These are phyloP conservation scores for Phlogophora meticulosa DNA, from an alignment of 2,888 invertebrate species.

Conservation along the genomic window DNA sequence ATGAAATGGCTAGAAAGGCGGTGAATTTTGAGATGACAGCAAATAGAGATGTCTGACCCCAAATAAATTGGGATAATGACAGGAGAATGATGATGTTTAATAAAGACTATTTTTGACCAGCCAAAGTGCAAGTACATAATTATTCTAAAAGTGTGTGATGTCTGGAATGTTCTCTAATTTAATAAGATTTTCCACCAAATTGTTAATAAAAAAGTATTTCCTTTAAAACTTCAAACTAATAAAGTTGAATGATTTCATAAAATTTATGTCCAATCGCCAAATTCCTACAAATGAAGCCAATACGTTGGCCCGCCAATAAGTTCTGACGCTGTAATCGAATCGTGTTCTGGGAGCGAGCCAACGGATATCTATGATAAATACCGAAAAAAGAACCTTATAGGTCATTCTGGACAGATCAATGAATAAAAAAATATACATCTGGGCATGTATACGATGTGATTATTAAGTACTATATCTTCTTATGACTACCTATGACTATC, in stretches of 20 bases:
- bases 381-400: constrained; percentile 42
- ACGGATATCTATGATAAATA: constrained; percentile 66
- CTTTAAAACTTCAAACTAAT: constrained; percentile 12
- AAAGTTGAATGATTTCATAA: constrained; percentile 25
- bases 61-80: too few species aligned
- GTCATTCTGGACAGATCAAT: constrained; percentile 38
- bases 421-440: constrained; percentile 36
- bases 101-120: too few species aligned
- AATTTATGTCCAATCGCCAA: constrained; percentile 34
- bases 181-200: too few species aligned
- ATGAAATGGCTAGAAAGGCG: too few species aligned
- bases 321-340: constrained; percentile 64
- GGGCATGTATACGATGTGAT: constrained; percentile 22
- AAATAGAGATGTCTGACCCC: too few species aligned
- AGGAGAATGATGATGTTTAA: too few species aligned
- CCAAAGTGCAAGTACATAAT: too few species aligned
- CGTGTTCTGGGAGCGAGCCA: constrained; percentile 68
- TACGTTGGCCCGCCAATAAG: constrained; percentile 55
- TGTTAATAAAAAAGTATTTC: neutral
- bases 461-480: constrained; percentile 19
- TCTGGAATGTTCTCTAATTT: too few species aligned
- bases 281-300: constrained; percentile 56
- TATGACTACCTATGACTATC: too few species aligned
- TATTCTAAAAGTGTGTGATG: too few species aligned
- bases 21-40: too few species aligned